Base-by-base conservation (phyloP, 1,140 invertebrate genomes). In the Cyrtorhinus lividipennis region DNA sequence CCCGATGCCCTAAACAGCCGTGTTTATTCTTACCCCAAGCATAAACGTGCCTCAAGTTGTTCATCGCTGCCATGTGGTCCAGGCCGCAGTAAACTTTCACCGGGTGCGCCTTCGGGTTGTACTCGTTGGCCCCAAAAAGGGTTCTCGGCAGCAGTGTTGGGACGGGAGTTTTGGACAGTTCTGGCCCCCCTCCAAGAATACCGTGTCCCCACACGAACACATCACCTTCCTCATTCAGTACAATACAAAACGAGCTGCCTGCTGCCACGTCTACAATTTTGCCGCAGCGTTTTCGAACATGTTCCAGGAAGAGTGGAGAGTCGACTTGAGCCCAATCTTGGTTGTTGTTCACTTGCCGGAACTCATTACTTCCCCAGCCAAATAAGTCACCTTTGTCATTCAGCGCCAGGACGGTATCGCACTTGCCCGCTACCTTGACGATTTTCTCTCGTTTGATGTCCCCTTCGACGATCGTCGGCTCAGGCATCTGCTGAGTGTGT, bases 311-410 rank as follows among this genome's bases (percentile, higher is more conserved):
- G 27, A 46, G 15, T 10, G 38, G 57, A 20, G 24, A 25, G n/a
- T 85, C 81, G 10, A 88, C 73, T 73, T 88, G 86, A 59, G 77
- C 76, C 61, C 45, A 69, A n/a, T 74, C 70, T 20, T 27, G 63
- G 1, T 63, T 12, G 1, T 63, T n/a, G 38, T 77, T 69, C 27
- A 98, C 75, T 73, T 98, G 94, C 1, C 82, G 82, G 72, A 96
- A 97, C 76, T 98, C 95, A 1, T 88, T 87, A 73, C 95, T 98
- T 22, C 95, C 95, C 94, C 95, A 98, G 0, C 93, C 94, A 79
- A 96, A 98, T 1, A 96, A 78, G 69, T 95, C 88, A 20, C 94
- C 94, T 71, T 86, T 78, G 91, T 87, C 87, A 75, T 84, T 94
- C 22, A 97, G 74, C 24, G 93, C 95, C 56, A 98, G 73, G 25